phyloP scores from a whole-genome alignment of 1,140 invertebrate genomes.

The Macrotrachela quadricornifera region DNA sequence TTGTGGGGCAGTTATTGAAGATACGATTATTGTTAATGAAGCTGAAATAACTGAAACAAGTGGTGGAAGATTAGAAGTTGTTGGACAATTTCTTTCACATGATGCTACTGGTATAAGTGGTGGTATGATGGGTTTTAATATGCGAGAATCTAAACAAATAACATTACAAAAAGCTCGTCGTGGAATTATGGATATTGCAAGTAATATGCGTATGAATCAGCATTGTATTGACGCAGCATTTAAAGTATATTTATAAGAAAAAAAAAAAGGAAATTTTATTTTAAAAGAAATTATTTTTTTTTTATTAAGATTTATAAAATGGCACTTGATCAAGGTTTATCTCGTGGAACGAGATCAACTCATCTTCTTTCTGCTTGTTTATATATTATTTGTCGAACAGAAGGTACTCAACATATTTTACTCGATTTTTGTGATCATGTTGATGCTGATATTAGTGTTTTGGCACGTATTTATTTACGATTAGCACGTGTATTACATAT shows the following conservation, averaged over 20 bases:
- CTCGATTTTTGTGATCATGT: conserved; percentile 91
- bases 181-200: neutral
- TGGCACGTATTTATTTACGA: conserved; percentile 34
- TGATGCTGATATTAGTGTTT: conserved; percentile 21
- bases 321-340: conserved; percentile 52
- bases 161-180: conserved; percentile 2
- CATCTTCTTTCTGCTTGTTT: conserved; percentile 88
- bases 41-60: conserved; percentile 46
- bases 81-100: conserved; percentile 1
- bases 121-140: neutral
- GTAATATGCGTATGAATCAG: conserved; percentile 6
- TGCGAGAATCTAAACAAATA: conserved; percentile 3
- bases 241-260: neutral
- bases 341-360: conserved; percentile 64
- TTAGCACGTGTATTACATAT: conserved; percentile 69
- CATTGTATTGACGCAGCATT: conserved; percentile 2
- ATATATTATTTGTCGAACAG: conserved; percentile 82
- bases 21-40: conserved; percentile 83
- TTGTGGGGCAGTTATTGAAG: conserved; percentile 82
- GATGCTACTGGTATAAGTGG: neutral
- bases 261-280: no score
- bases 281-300: no score
- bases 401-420: conserved; percentile 76
- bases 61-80: neutral
- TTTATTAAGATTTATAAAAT: conserved; percentile 61